A percentile compares a stretch with the other conserved stretches of the same genome.
Evolutionary conservation across 64 coral and sea anemone species (phyloP).

Genomic region (Trachythela sp.): DNA sequence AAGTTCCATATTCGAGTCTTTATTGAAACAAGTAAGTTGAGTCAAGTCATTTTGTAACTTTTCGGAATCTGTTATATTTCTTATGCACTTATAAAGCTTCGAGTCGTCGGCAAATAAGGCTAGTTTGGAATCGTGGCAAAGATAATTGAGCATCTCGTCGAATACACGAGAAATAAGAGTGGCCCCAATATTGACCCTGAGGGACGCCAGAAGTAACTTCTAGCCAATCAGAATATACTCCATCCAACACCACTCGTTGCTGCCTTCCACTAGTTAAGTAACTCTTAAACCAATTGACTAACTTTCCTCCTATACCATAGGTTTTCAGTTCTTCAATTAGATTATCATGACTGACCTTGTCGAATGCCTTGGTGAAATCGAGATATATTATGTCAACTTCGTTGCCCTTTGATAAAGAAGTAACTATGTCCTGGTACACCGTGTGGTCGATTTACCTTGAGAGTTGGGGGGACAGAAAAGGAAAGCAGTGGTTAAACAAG

Average conservation of each 20-base stretch:
- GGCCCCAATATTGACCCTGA: neutral
- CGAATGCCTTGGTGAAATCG: neutral
- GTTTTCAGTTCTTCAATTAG: neutral
- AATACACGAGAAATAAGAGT: neutral
- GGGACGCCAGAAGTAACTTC: neutral
- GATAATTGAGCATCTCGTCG: neutral
- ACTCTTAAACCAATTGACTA: neutral
- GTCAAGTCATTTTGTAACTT: neutral
- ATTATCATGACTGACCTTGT: neutral
- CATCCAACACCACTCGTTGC: neutral
- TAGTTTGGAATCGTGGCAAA: neutral
- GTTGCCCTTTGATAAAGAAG: neutral
- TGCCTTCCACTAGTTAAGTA: neutral
- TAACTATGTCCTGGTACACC: neutral
- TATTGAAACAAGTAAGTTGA: too few species aligned
- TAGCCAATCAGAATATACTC: neutral
- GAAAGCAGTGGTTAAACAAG: neutral
- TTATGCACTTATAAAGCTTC: neutral
- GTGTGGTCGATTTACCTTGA: neutral
- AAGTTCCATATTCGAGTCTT: too few species aligned
- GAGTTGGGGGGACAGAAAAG: neutral
- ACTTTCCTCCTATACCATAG: neutral
- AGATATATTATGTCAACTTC: slow-evolving; percentile 3
- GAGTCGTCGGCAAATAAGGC: neutral
- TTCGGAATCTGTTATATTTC: neutral